phyloP scores from a whole-genome alignment of 2,888 invertebrate species.

The Macaria liturata region DNA sequence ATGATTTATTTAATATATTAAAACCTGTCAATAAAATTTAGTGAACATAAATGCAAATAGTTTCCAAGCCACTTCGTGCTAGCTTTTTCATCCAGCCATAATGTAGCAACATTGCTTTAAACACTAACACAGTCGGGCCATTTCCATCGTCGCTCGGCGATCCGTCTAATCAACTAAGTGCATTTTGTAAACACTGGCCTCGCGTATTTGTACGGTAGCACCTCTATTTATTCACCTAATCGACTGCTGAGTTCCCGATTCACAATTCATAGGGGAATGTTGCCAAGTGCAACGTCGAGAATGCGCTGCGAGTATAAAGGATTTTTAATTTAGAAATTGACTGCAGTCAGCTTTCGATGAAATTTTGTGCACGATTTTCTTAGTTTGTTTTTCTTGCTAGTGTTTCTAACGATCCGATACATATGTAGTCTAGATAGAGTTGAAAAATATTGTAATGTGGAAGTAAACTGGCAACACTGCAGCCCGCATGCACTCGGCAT shows the following conservation, averaged over 20 bases:
- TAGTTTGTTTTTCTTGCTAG: neutral
- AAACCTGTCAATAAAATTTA: too few relatives aligned
- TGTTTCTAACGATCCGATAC: neutral
- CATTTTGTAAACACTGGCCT: slow-evolving; percentile 23
- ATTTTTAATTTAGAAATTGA: neutral
- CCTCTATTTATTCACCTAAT: slow-evolving; percentile 29
- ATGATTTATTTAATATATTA: too few relatives aligned
- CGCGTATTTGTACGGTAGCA: slow-evolving; percentile 24
- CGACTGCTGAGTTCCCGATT: slow-evolving; percentile 15
- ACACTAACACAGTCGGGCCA: slow-evolving; percentile 2
- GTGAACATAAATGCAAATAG: too few relatives aligned
- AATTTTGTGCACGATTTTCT: too few relatives aligned
- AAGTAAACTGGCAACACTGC: slow-evolving; percentile 20
- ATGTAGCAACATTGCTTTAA: slow-evolving; percentile 3
- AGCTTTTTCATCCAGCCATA: too few relatives aligned
- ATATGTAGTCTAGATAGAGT: too few relatives aligned
- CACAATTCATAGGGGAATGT: slow-evolving; percentile 5
- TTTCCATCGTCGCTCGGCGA: slow-evolving; percentile 4
- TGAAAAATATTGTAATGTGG: neutral
- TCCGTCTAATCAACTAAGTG: slow-evolving; percentile 22
- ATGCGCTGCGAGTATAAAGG: neutral
- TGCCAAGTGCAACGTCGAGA: slow-evolving; percentile 13
- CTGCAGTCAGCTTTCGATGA: too few relatives aligned
- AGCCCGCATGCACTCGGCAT: slow-evolving; percentile 39
- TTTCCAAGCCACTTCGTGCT: too few relatives aligned